Base-by-base conservation (phyloP, 2,113 vertebrate genomes). In the Dicerorhinus sumatrensis region DNA sequence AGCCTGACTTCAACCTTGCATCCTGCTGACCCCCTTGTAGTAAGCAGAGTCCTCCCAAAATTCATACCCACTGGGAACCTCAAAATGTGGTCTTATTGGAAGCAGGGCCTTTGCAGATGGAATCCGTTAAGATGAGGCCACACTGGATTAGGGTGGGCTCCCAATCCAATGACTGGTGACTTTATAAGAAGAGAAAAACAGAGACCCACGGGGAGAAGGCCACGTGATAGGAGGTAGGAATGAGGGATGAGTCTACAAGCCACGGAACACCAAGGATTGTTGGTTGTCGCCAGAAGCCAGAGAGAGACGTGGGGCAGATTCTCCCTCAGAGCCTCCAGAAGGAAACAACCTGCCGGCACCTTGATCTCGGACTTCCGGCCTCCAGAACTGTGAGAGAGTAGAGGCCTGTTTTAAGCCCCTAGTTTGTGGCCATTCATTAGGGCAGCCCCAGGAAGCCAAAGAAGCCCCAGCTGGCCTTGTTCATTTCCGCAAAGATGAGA, bases 241-340 rank as follows among this genome's bases (percentile, higher is more conserved):
- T 11, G 0, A 18, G 62, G 18, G 1, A 25, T 4, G 14, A 1
- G 0, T 17, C 42, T 23, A 13, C 3, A 20, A 56, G 23, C 8
- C n/a, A 6, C 10, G 63, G 91, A 25, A 27, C n/a, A 18, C 8
- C n/a, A 6, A 14, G 63, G 91, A 25, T 2, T 18, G 39, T 13
- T 8, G 58, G 36, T 17, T 7, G 1, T 14, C n/a, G 1, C n/a
- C 18, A 8, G 17, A 27, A 33, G 62, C 36, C 4, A 46, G n/a
- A 31, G 76, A 67, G 25, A 46, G 20, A 7, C 8, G 0, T 11
- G 27, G 21, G 33, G 46, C 27, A 2, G 21, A 2, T 3, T 23
- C 18, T 16, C 29, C 5, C 17, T 33, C 1, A 0, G 17, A 83
- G 51, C n/a, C 21, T 51, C 69, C 27, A 8, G 46, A 13, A 25